Evolutionary conservation across 1,140 invertebrate species (phyloP), one percentile per base, ranked within the genome.

Genomic region (Cydia amplana): DNA sequence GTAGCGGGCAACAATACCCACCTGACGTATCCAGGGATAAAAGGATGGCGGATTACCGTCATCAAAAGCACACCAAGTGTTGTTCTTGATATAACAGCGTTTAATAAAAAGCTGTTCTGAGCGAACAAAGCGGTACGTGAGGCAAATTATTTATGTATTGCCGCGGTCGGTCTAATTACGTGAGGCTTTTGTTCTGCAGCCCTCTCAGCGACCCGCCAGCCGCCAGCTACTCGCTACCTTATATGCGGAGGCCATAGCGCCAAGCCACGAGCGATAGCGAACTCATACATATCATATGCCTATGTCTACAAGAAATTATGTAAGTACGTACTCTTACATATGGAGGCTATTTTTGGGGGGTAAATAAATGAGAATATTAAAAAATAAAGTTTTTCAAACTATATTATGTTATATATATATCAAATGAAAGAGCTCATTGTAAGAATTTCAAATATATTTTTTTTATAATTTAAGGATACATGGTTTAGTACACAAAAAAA

Each of bases 121-220:
- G 64, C 74, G 87, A 89, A 91, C 87, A 91, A 91, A 91, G 88
- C 82, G 85, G 83, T 87, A 91, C 89, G 89, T 91, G 89, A 89
- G 86, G 86, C 86, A 92, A 92, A 91, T 91, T 92, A 92, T 91
- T 92, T 91, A 92, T 92, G 91, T 91, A 91, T 91, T 90, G 87
- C 90, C 82, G 85, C 83, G 89, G 89, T 87, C 87, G 87, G 83
- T 88, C 89, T 91, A 91, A 91, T 91, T 92, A 92, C 88, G 89
- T 84, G 85, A 83, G 86, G 83, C 90, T 87, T 91, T 92, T 91
- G 89, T 91, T 91, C 86, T 85, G 85, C 74, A 83, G 49, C 73
- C 73, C 75, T 76, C 80, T 84, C 83, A 80, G 79, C 74, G 77
- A 76, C 73, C 77, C 77, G 75, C 75, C 64, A 74, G 77, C 72